Conservation (phyloP, 2,113 vertebrate species). For the Saguinus imperator region DNA sequence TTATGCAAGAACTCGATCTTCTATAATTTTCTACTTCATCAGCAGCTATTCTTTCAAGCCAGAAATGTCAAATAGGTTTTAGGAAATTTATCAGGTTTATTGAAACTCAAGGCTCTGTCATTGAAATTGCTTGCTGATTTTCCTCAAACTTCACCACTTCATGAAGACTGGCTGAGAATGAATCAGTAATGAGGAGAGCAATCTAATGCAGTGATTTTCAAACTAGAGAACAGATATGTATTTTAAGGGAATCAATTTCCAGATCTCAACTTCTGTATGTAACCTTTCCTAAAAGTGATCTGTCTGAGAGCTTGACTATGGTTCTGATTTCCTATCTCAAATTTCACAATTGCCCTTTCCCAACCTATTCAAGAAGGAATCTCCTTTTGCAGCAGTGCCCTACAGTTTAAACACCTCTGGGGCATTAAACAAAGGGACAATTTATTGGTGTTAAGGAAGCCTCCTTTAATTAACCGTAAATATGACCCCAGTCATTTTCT, state of each 20-base stretch:
- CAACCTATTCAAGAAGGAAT: not conserved
- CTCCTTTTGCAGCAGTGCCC: not conserved
- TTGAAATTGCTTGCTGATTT: conserved; percentile 28
- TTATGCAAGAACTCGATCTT: not conserved
- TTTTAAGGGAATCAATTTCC: conserved; percentile 31
- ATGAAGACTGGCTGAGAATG: not conserved
- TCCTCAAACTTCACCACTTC: not conserved
- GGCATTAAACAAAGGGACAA: not conserved
- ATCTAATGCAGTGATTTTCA: not conserved
- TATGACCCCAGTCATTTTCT: not conserved
- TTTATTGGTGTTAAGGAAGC: not conserved
- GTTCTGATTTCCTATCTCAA: not conserved
- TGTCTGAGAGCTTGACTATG: not conserved
- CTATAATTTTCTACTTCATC: not conserved
- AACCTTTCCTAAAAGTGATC: not conserved
- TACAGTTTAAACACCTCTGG: not conserved
- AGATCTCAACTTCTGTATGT: not conserved
- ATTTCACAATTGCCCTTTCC: not conserved
- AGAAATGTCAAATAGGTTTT: conserved; percentile 38
- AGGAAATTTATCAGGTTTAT: conserved; percentile 48
- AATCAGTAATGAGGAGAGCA: not conserved
- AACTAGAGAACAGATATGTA: not conserved
- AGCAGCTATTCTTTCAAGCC: not conserved
- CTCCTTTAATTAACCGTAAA: not conserved
- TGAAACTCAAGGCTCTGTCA: conserved; percentile 37